phyloP scores from a whole-genome alignment of 2,113 vertebrate species.

The Python bivittatus region DNA sequence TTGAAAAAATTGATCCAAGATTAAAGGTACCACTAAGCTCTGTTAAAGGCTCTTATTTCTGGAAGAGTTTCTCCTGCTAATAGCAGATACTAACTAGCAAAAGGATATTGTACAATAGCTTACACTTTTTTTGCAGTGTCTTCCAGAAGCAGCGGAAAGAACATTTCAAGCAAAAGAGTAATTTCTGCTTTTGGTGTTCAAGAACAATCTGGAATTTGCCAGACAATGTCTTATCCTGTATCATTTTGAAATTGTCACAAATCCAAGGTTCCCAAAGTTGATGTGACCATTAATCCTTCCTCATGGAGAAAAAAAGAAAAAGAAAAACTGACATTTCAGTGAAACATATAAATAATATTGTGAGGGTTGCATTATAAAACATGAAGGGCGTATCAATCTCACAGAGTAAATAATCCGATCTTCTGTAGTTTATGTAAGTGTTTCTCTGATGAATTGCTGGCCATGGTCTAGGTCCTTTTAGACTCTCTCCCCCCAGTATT shows the following conservation, averaged over 20 bases:
- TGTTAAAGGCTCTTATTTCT: conserved; percentile 31
- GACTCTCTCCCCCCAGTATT: background rate
- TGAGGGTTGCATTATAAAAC: conserved; percentile 29
- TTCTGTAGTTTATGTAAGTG: background rate
- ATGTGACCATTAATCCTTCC: conserved; percentile 2
- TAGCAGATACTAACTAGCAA: conserved; percentile 36
- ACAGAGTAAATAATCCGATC: conserved; percentile 1
- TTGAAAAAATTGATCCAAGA: background rate
- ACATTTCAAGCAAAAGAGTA: conserved; percentile 19
- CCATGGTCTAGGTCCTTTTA: background rate
- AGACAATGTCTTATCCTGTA: conserved; percentile 39
- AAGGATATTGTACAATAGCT: conserved; percentile 1
- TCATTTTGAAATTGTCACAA: conserved; percentile 28
- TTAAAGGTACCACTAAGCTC: background rate
- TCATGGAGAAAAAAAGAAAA: conserved; percentile 11
- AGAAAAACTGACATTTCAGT: background rate
- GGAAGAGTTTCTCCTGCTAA: conserved; percentile 25
- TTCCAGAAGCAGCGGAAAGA: conserved; percentile 40
- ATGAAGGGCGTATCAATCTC: background rate
- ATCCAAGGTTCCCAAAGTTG: rapidly evolving
- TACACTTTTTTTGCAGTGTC: conserved; percentile 36
- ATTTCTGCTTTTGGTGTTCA: conserved; percentile 44
- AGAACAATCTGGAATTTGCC: conserved; percentile 32
- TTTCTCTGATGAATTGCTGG: background rate
- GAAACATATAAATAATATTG: conserved; percentile 2